Evolutionary conservation across 64 coral and sea anemone genomes (phyloP).

Genomic region (Anthopleura sola): DNA sequence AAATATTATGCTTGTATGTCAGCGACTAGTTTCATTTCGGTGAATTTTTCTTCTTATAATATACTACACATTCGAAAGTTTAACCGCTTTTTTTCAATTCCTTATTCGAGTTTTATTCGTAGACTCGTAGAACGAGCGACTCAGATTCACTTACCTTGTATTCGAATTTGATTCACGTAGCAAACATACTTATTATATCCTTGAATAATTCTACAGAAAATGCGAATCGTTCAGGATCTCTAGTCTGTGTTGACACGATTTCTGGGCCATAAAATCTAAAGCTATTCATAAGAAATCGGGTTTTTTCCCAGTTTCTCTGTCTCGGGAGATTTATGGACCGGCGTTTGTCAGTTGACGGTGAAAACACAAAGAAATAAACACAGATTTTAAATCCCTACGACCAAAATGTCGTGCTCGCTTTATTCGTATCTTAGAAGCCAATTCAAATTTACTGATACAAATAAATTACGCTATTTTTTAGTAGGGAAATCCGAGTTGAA

Average conservation of each 20-base stretch:
- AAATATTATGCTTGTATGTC: constrained; percentile 82
- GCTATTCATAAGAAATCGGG: not conserved
- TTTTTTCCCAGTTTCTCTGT: not conserved
- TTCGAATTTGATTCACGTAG: not conserved
- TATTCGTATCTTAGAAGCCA: not conserved
- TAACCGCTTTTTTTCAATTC: not conserved
- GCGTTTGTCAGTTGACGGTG: not conserved
- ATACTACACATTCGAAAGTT: not conserved
- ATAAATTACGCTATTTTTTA: not conserved
- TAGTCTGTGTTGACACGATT: not conserved
- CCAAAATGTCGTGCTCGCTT: not conserved
- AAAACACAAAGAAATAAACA: not conserved
- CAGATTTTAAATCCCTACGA: not conserved
- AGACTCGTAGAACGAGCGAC: not conserved
- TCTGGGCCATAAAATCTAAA: not conserved
- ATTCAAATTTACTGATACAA: not conserved
- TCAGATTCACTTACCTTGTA: not conserved
- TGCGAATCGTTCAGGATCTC: not conserved
- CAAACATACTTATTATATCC: not conserved
- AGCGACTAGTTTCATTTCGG: not conserved
- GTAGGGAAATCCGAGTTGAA: not conserved
- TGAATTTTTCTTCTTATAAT: not conserved
- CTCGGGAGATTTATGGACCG: not conserved
- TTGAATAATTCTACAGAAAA: not conserved
- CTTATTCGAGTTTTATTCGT: not conserved